phyloP scores from a whole-genome alignment of 2,888 invertebrate species.

The Pseudococcus jackbeardsleyi region DNA sequence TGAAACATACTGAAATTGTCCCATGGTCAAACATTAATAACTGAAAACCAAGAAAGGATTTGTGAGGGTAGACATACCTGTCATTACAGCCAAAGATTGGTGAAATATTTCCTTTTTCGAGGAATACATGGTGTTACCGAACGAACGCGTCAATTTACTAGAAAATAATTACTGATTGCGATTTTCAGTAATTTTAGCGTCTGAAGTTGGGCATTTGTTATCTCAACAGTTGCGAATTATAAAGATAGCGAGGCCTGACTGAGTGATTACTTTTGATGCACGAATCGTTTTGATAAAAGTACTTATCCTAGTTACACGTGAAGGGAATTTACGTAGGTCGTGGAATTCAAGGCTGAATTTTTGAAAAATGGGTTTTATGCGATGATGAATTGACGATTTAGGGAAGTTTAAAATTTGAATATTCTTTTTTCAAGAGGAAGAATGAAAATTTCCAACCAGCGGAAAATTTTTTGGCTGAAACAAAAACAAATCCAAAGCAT shows the following conservation, averaged over 20 bases:
- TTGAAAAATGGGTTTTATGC: too few relatives aligned
- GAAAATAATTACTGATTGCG: not conserved
- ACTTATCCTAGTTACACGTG: not conserved
- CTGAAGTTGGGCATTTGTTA: not conserved
- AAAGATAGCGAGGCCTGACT: not conserved
- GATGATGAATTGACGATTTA: too few relatives aligned
- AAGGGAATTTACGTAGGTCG: not conserved
- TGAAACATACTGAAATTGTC: not conserved
- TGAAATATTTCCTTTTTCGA: not conserved
- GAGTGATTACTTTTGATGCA: not conserved
- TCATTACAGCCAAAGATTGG: slow-evolving; percentile 5
- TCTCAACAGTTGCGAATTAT: not conserved
- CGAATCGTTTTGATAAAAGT: not conserved
- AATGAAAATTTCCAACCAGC: too few relatives aligned
- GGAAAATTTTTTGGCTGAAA: too few relatives aligned
- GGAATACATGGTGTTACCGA: not conserved
- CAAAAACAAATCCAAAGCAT: too few relatives aligned
- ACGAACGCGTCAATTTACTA: not conserved
- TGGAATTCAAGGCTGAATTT: not conserved
- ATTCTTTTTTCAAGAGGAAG: too few relatives aligned
- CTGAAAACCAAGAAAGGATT: not conserved
- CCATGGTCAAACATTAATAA: not conserved
- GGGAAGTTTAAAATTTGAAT: too few relatives aligned
- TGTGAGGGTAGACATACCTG: not conserved
- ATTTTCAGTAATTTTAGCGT: not conserved